Evolutionary conservation across 2,888 invertebrate species (phyloP), one percentile per base, ranked within the genome.

Genomic region (Chymomyza caudatula): DNA sequence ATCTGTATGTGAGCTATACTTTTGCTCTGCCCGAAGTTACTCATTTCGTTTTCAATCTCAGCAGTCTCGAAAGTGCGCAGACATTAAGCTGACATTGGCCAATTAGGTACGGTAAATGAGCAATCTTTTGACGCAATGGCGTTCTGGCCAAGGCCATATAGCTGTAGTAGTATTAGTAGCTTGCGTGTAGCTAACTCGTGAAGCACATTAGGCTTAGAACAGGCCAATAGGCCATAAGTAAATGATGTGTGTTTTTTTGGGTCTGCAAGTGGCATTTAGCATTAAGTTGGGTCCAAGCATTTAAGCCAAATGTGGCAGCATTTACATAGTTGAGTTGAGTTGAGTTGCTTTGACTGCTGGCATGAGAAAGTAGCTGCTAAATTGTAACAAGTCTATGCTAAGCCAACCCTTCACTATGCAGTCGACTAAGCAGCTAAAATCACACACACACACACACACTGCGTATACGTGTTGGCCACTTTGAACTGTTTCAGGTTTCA

Each of bases 41-140:
- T 4, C 25, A 25, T 5, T 25, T 25, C 25, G n/a, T 25, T 4
- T 5, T 25, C 25, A 25, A 25, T 25, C 25, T 25, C 65, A 73
- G 63, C 69, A 66, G 19, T 15, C 4, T 73, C 44, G 74, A 69
- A 76, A 76, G 76, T 70, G 69, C 57, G 65, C 81, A 71, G 79
- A 74, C 81, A 77, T 79, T 81, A 81, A 82, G 82, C 85, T 76
- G 85, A 79, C 77, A 78, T 74, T 77, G 81, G 79, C 82, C 81
- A 82, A 82, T 82, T 82, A 82, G 64, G 78, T 71, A 77, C 76
- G 71, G 72, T 79, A 82, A 85, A 79, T 85, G 85, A 77, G 70
- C 79, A 82, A 84, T 82, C 82, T 84, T 81, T 76, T 69, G 85
- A 68, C 72, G 69, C 84, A 80, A 74, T 85, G 82, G 79, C 23